A percentile compares a stretch with the other conserved stretches of the same genome.
Evolutionary conservation across 1,140 invertebrate species (phyloP).

Genomic region (Meloidogyne floridensis): DNA sequence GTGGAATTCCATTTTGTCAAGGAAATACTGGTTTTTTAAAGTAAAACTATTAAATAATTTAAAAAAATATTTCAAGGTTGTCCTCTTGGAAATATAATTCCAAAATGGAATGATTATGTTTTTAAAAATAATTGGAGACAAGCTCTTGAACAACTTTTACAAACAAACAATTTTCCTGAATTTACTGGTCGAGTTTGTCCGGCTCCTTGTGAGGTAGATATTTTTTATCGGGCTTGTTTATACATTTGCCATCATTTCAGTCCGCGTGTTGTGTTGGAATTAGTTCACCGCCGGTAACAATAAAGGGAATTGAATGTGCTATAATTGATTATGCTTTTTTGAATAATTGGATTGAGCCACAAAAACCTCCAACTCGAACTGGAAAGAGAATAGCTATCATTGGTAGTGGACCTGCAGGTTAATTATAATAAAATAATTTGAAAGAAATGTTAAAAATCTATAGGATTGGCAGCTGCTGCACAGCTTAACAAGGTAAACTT

Average conservation of each 20-base stretch:
- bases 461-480: slow-evolving; percentile 88
- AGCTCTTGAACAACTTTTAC: slow-evolving; percentile 88
- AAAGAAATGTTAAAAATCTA: neutral
- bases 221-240: slow-evolving; percentile 9
- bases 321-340: slow-evolving; percentile 98
- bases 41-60: neutral
- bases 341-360: slow-evolving; percentile 87
- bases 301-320: slow-evolving; percentile 97
- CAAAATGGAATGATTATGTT: slow-evolving; percentile 96
- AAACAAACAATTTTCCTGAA: slow-evolving; percentile 99
- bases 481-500: slow-evolving; percentile 76
- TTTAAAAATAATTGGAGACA: slow-evolving; percentile 92
- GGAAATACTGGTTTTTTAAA: slow-evolving; percentile 80
- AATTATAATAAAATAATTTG: slow-evolving; percentile 1
- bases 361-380: slow-evolving; percentile 76
- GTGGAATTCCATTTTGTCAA: slow-evolving; percentile 98
- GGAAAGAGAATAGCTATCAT: slow-evolving; percentile 88
- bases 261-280: slow-evolving; percentile 95
- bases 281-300: slow-evolving; percentile 91
- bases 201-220: slow-evolving; percentile 83
- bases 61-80: slow-evolving; percentile 65
- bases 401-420: slow-evolving; percentile 83
- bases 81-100: slow-evolving; percentile 96
- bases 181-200: slow-evolving; percentile 97
- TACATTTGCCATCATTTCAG: slow-evolving; percentile 53